A percentile compares a stretch with the other conserved stretches of the same genome.
Conservation (phyloP, 1,140 invertebrate genomes). For the Gryon sp. region DNA sequence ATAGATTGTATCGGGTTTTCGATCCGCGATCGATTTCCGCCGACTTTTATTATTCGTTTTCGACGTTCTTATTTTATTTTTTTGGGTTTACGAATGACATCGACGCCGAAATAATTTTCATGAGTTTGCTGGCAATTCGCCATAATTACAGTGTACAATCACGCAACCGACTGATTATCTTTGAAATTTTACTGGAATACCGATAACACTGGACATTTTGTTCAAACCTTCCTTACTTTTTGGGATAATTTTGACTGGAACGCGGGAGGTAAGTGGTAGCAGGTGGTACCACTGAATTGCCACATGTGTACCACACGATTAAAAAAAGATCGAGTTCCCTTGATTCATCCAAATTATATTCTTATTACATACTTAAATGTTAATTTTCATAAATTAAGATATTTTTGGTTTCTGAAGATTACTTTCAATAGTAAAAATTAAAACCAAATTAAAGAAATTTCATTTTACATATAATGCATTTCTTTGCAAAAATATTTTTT, state of each 20-base stretch:
- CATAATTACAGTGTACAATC: slow-evolving; percentile 14
- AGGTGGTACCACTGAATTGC: background rate
- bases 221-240: no score
- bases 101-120: slow-evolving; percentile 27
- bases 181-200: slow-evolving; percentile 4
- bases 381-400: no score
- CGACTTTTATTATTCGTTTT: slow-evolving; percentile 15
- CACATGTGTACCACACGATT: no score
- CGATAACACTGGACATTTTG: background rate
- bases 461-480: no score
- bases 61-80: no score
- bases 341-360: no score
- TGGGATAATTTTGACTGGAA: slow-evolving; percentile 2
- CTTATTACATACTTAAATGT: no score
- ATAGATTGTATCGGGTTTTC: slow-evolving; percentile 74
- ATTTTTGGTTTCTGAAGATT: no score
- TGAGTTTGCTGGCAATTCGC: slow-evolving; percentile 16
- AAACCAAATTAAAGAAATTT: no score
- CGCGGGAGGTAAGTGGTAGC: slow-evolving; percentile 22
- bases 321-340: no score
- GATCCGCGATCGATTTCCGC: slow-evolving; percentile 65
- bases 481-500: no score
- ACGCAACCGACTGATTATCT: slow-evolving; percentile 3
- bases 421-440: no score
- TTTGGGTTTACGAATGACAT: slow-evolving; percentile 38